Evolutionary conservation across 2,888 invertebrate species (phyloP), one percentile per base, ranked within the genome.

Genomic region (Omphaloscelis lunosa): DNA sequence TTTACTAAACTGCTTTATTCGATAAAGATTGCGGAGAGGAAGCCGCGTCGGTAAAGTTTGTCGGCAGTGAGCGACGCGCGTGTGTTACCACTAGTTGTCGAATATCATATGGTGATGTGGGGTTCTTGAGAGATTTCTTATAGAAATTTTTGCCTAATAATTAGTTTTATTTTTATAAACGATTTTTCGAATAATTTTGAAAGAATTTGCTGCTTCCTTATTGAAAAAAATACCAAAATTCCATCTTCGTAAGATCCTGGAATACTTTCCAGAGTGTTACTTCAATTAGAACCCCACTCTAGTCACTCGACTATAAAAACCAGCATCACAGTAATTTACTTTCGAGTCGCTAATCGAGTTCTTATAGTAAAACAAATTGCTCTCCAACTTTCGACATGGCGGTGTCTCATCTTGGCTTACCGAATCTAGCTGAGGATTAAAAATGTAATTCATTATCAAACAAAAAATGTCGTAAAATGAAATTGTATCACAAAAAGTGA

Each of bases 1-100:
- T 93, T 93, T 92, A 87, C 91, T 92, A 93, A 95, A 95, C 94
- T 93, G 93, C 91, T 93, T 94, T 93, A 95, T 94, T 94, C 92
- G 92, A 94, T 95, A 93, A 94, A 95, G 94, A 95, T 95, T 94
- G 94, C 89, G 92, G 93, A 80, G 88, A 77, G 79, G 83, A 82
- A 84, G 75, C 79, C 66, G 81, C 88, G 89, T 59, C 89, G 90
- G 82, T 70, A 79, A 91, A 92, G 89, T 90, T 91, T 87, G 80
- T 72, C 82, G 80, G 76, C 79, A 79, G 79, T 71, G 75, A 84
- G 79, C 75, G 83, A 68, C 65, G 63, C 72, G 69, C 51, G 65
- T 23, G 58, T 39, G 29, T n/a, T 79, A 86, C 83, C 71, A 82
- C 68, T 39, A 58, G 71, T 67, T 86, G 69, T 84, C 79, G 82